These are phyloP conservation scores for Tipula vernalis DNA, from an alignment of 2,888 invertebrate genomes.

Conservation along the genomic window DNA sequence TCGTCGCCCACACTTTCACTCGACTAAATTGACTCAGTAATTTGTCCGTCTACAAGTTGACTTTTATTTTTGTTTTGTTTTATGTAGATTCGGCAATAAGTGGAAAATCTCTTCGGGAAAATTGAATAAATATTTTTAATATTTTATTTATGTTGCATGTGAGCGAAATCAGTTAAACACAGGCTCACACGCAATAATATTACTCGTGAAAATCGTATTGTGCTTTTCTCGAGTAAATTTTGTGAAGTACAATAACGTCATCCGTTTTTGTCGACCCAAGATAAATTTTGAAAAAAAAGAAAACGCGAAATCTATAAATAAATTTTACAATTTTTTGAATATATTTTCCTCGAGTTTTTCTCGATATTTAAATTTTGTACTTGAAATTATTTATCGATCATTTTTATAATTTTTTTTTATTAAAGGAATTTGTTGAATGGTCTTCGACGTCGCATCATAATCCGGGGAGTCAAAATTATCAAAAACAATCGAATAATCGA, in stretches of 20 bases:
- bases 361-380: neutral
- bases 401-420: neutral
- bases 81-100: neutral
- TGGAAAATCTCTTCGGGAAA: neutral
- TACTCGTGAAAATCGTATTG: neutral
- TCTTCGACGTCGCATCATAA: neutral
- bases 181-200: neutral
- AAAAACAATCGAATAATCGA: slow-evolving; percentile 7
- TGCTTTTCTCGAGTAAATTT: neutral
- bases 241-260: neutral
- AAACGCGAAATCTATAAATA: neutral
- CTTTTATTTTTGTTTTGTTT: neutral
- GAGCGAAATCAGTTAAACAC: neutral
- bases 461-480: neutral
- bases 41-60: neutral
- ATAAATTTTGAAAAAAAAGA: neutral
- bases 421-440: slow-evolving; percentile 11
- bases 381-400: neutral
- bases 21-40: neutral
- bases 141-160: neutral
- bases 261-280: neutral
- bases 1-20: neutral
- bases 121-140: neutral
- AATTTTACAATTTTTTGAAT: neutral
- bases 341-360: neutral